phyloP scores from a whole-genome alignment of 2,113 vertebrate species.

The Callorhinus ursinus region DNA sequence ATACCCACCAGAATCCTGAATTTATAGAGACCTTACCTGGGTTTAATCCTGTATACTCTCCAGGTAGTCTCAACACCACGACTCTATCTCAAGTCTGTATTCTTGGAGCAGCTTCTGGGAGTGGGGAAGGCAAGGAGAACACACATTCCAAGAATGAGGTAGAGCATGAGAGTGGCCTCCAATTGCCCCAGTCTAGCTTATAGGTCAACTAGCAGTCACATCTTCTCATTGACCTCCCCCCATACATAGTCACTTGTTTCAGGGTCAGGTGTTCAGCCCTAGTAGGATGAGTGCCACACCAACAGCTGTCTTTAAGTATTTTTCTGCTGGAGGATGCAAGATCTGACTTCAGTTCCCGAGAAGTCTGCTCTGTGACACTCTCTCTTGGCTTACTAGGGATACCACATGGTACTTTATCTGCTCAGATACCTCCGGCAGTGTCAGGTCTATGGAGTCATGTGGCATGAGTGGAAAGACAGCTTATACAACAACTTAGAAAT shows the following conservation, averaged over 20 bases:
- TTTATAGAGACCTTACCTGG: neutral
- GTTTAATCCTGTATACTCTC: neutral
- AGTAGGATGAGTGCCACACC: rapidly evolving
- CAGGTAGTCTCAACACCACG: neutral
- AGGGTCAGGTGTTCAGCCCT: neutral
- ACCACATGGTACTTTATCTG: neutral
- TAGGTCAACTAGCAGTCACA: neutral
- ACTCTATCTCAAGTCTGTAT: neutral
- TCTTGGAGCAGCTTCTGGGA: neutral
- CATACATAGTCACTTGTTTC: neutral
- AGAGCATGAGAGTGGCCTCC: too few relatives aligned
- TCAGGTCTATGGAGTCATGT: rapidly evolving
- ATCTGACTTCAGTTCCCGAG: neutral
- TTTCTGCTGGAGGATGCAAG: neutral
- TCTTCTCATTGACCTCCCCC: neutral
- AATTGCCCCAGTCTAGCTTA: neutral
- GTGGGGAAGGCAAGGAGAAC: neutral
- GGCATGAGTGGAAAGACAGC: neutral
- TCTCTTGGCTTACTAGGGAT: neutral
- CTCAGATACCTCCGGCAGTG: rapidly evolving
- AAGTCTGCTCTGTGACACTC: neutral
- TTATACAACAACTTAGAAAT: neutral
- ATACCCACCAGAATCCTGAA: neutral
- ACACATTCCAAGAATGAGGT: neutral
- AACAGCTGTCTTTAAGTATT: neutral